These are phyloP conservation scores for Cotesia chilonis DNA, from an alignment of 1,140 invertebrate species.

Conservation along the genomic window DNA sequence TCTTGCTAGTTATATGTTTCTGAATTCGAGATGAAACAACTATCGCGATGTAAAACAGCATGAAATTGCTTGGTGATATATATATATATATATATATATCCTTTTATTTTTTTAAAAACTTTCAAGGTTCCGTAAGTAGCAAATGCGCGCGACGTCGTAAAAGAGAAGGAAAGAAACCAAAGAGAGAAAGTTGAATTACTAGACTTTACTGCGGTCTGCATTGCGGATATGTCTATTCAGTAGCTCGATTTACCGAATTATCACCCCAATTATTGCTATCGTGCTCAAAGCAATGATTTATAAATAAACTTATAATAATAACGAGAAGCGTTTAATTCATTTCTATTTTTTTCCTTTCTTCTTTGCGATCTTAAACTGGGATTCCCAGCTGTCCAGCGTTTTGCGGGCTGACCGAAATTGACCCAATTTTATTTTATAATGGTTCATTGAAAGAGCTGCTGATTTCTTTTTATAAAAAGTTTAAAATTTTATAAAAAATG, in stretches of 20 bases:
- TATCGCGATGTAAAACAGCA: slow-evolving; percentile 15
- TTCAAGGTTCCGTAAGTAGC: slow-evolving; percentile 34
- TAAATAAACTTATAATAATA: neutral
- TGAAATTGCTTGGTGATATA: slow-evolving; percentile 32
- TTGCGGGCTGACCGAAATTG: no score
- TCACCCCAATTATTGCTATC: slow-evolving; percentile 29
- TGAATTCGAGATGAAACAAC: neutral
- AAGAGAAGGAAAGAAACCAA: neutral
- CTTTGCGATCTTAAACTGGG: no score
- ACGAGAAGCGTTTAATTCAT: no score
- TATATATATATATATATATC: no score
- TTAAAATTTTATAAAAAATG: no score
- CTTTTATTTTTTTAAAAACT: slow-evolving; percentile 13
- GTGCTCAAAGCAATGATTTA: neutral
- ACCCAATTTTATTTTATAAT: no score
- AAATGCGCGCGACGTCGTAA: slow-evolving; percentile 23
- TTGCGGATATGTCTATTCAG: slow-evolving; percentile 47
- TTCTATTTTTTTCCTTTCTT: no score
- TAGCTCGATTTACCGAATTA: slow-evolving; percentile 25
- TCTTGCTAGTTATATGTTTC: neutral
- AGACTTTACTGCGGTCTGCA: slow-evolving; percentile 51
- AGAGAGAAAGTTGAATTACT: slow-evolving; percentile 37
- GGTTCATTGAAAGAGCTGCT: no score
- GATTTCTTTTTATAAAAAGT: no score
- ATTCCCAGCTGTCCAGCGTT: no score